Base-by-base conservation (phyloP, 2,113 vertebrate species). In the Lates calcarifer region DNA sequence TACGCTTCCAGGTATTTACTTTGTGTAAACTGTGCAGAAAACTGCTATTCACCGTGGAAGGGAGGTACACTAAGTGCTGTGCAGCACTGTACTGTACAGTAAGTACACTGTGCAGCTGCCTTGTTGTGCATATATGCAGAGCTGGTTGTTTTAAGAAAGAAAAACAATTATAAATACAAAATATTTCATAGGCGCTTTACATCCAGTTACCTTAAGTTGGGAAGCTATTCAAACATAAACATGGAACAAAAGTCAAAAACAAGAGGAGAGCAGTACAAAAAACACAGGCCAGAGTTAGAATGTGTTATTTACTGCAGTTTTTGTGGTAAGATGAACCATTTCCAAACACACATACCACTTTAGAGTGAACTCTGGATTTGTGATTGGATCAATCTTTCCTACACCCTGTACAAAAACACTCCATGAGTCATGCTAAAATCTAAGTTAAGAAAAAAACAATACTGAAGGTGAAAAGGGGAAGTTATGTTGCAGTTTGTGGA, bases 21-120 rank as follows among this genome's bases (percentile, higher is more conserved):
- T 70, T 39, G 77, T 70, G 53, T 26, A 70, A 86, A 77, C 22
- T 64, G 10, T 43, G 9, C 5, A 31, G 28, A 74, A 71, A 62
- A 12, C 8, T 70, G 37, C 14, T 28, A 5, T 69, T 61, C 9
- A 57, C 7, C 6, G 33, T 2, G 2, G 3, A 35, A 74, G 31
- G 12, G 29, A 31, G 67, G 39, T 28, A 35, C 35, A 58, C 5
- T 35, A 3, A 31, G 11, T n/a, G 26, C 24, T 18, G 10, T 66
- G 33, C 65, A 64, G n/a, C 35, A n/a, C 3, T 66, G 45, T n/a
- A 26, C 3, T 31, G 24, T 45, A 20, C 37, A 58, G 18, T 18
- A 58, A 51, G 8, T 43, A 20, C 18, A 22, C 11, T 43, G 31
- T 45, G 15, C 29, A 33, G 26, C 22, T 33, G n/a, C 4, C 13